These are phyloP conservation scores for Acestrorhynchus altus DNA, from an alignment of 2,797 vertebrate species.

Conservation along the genomic window DNA sequence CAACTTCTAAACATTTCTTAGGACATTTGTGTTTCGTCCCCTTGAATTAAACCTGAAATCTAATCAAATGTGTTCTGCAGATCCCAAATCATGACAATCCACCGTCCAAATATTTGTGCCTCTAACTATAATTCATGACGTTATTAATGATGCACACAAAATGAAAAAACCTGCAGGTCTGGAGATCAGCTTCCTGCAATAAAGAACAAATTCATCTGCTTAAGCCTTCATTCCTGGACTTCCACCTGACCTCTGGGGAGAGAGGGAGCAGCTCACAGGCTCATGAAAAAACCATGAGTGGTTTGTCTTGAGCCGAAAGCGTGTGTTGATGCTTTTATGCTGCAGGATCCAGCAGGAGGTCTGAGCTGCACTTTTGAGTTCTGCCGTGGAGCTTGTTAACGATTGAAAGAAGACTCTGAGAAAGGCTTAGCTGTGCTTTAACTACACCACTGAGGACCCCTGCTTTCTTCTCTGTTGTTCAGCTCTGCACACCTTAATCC, in stretches of 20 bases:
- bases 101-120: no score
- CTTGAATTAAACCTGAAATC: no score
- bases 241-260: background rate
- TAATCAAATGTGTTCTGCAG: no score
- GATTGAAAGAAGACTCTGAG: constrained; percentile 27
- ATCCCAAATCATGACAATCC: no score
- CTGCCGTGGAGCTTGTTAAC: constrained; percentile 38
- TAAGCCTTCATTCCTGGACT: background rate
- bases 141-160: background rate
- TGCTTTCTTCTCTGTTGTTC: constrained; percentile 3
- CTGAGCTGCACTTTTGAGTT: background rate
- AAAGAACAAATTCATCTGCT: background rate
- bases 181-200: no score
- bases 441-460: constrained; percentile 24
- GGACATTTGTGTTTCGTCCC: no score
- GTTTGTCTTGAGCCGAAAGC: background rate
- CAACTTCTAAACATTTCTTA: no score
- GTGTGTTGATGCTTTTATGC: background rate
- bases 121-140: no score
- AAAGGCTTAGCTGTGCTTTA: constrained; percentile 32
- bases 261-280: background rate
- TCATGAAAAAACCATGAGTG: constrained; percentile 11
- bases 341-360: background rate
- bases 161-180: background rate
- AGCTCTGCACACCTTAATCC: constrained; percentile 22